These are phyloP conservation scores for Hylaeus volcanicus DNA, from an alignment of 1,140 invertebrate species.

Conservation along the genomic window DNA sequence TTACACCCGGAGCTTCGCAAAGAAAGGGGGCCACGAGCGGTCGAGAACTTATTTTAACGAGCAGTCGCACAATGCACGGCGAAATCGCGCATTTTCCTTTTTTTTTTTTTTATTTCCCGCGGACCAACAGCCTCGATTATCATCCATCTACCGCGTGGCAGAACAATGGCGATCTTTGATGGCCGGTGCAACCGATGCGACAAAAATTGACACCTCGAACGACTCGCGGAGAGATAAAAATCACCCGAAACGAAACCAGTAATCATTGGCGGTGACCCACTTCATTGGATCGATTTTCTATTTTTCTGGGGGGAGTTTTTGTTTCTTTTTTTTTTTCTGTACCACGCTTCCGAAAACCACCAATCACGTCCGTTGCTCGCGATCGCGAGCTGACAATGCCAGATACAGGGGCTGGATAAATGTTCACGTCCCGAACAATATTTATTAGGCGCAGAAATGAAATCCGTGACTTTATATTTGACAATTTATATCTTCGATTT, in stretches of 20 bases:
- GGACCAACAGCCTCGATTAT: not conserved
- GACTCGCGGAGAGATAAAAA: slow-evolving; percentile 20
- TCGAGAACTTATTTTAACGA: slow-evolving; percentile 39
- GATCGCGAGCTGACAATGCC: not conserved
- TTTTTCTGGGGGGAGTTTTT: not conserved
- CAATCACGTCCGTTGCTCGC: not conserved
- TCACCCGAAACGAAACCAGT: slow-evolving; percentile 1
- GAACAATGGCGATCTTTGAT: slow-evolving; percentile 30
- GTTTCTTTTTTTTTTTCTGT: not conserved
- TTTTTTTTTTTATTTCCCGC: not conserved
- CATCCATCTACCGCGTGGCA: not conserved
- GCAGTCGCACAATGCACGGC: slow-evolving; percentile 6
- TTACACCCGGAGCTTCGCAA: not conserved
- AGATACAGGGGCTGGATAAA: not conserved
- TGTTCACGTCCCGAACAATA: too few species aligned
- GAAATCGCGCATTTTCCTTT: slow-evolving; percentile 17
- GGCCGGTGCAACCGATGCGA: not conserved
- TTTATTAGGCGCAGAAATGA: too few species aligned
- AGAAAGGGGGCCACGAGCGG: not conserved
- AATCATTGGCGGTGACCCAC: slow-evolving; percentile 48
- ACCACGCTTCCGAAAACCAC: not conserved
- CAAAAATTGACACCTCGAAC: slow-evolving; percentile 10
- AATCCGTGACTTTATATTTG: too few species aligned
- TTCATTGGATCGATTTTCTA: slow-evolving; percentile 30
- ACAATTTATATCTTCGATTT: too few species aligned